Conservation (phyloP, 2,797 vertebrate genomes). For the Enoplosus armatus region DNA sequence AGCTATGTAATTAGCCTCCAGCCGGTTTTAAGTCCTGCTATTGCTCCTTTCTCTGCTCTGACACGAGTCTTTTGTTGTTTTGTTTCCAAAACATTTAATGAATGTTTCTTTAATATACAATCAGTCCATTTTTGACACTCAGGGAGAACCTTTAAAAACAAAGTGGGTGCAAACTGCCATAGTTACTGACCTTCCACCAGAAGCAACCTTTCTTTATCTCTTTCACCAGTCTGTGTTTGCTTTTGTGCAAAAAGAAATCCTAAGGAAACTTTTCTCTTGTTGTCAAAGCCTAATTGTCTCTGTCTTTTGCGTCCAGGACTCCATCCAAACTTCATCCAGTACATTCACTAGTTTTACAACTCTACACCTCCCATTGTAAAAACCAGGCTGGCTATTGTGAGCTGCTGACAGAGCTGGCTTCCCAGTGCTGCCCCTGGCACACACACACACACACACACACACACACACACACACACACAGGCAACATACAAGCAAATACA, state of each 20-base stretch:
- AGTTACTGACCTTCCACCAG: not conserved
- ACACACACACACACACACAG: not conserved
- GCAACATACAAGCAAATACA: constrained; percentile 26
- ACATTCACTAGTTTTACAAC: constrained; percentile 72
- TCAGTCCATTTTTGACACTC: not conserved
- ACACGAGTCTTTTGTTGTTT: not conserved
- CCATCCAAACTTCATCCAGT: constrained; percentile 58
- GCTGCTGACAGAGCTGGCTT: constrained; percentile 62
- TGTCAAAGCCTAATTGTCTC: constrained; percentile 17
- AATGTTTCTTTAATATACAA: not conserved
- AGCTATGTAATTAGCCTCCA: not conserved
- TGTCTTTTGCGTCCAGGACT: constrained; percentile 43
- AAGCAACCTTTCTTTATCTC: constrained; percentile 4
- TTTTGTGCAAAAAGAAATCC: constrained; percentile 2
- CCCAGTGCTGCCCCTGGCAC: constrained; percentile 49
- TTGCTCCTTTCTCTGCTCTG: not conserved
- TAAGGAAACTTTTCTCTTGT: not conserved
- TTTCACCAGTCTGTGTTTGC: constrained; percentile 9
- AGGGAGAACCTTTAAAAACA: not conserved
- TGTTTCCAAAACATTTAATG: not conserved
- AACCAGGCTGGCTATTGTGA: constrained; percentile 63
- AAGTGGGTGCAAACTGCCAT: not conserved
- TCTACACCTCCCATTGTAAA: constrained; percentile 81
- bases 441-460: not conserved
- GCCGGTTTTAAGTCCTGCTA: not conserved